These are phyloP conservation scores for Pantherophis alleghaniensis DNA, from an alignment of 2,797 vertebrate species.

Conservation along the genomic window DNA sequence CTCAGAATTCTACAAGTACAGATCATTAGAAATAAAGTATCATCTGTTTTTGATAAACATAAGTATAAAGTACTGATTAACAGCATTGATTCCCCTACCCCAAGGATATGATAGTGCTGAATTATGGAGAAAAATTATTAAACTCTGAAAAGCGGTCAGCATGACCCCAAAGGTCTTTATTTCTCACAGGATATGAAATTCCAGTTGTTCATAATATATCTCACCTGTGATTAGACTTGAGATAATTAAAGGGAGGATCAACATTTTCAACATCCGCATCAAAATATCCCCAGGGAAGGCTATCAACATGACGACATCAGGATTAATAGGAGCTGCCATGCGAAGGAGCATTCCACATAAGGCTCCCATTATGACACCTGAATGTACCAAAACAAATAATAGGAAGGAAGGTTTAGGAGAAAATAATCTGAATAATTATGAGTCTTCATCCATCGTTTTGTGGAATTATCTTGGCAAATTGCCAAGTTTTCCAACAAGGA, in stretches of 20 bases:
- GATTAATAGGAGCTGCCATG: slow-evolving; percentile 88
- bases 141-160: not conserved
- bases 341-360: slow-evolving; percentile 87
- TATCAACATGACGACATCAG: slow-evolving; percentile 94
- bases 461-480: slow-evolving; percentile 18
- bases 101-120: not conserved
- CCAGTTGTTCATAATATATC: slow-evolving; percentile 41
- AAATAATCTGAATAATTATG: not conserved
- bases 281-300: slow-evolving; percentile 97
- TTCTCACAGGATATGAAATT: slow-evolving; percentile 38
- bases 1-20: not conserved
- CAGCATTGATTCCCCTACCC: not conserved
- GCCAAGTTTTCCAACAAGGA: not conserved
- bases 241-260: slow-evolving; percentile 97
- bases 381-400: not conserved
- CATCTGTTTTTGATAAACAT: not conserved
- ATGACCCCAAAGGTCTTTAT: not conserved
- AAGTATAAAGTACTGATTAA: not conserved
- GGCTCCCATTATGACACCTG: slow-evolving; percentile 94
- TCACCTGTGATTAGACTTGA: slow-evolving; percentile 99
- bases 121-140: not conserved
- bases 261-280: slow-evolving; percentile 99
- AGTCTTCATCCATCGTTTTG: not conserved
- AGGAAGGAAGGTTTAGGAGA: not conserved
- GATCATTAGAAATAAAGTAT: not conserved